Evolutionary conservation across 2,113 vertebrate genomes (phyloP), one percentile per base, ranked within the genome.

Genomic region (Panthera uncia): DNA sequence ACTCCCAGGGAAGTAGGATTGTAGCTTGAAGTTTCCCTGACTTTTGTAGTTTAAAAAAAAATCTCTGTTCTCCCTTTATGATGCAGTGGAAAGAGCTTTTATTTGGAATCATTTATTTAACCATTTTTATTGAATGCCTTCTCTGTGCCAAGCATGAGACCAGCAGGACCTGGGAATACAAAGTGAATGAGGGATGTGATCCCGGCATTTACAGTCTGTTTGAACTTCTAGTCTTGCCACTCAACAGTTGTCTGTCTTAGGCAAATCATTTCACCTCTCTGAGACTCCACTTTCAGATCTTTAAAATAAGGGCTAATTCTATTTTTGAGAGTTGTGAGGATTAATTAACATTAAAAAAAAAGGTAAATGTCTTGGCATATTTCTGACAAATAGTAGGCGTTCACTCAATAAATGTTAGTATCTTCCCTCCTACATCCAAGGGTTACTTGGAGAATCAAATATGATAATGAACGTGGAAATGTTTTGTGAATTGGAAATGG

Each of bases 281-380:
- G 25, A 71, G 8, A 63, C 10, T 69, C 41, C 4, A 7, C 65
- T 91, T 85, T 71, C 68, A 91, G 31, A 68, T 80, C 15, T 94
- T 93, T 57, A 94, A 91, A 94, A 84, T 88, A 83, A 84, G 27
- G 5, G 7, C 38, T 76, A 73, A 91, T 93, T 57, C 11, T 85
- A 33, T 78, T 95, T 97, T 94, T 91, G 7, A 73, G 91, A 81
- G 23, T 91, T 85, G 27, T 36, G 41, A 93, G n/a, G 33, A 57
- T 94, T 87, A 78, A 91, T 78, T 63, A 90, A 94, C 63, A 78
- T 87, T n/a, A 25, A 55, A 94, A 92, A 95, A 84, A 57, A 78
- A 78, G 25, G 41, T 63, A 91, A 83, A 55, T 84, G 36, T 91
- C 45, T 78, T 79, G 38, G 19, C 69, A 79, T 6, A 79, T 95